Evolutionary conservation across 2,888 invertebrate genomes (phyloP), one percentile per base, ranked within the genome.

Genomic region (Leptinotarsa peninsularis): DNA sequence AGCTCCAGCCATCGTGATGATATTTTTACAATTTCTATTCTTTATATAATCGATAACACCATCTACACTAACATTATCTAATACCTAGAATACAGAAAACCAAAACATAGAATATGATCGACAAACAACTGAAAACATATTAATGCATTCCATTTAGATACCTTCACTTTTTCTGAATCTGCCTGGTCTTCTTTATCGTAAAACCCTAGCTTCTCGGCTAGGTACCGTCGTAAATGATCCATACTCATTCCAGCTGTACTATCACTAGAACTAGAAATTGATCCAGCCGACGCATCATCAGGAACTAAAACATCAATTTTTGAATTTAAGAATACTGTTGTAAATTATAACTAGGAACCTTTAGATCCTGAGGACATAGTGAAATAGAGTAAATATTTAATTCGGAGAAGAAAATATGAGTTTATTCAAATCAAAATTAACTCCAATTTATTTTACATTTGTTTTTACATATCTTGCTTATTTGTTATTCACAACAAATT

Each of bases 1-100:
- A 81, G 98, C 98, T 77, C 98, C 98, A 76, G 97, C 94, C 93
- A 99, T 93, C 0, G 97, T 97, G 74, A 98, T 94, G 73, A 98
- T 93, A 83, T 96, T 96, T 86, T 93, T 93, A 85, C 95, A 95
- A 78, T 93, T 92, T 58, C 92, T 92, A 76, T 91, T 91, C 82
- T 94, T 92, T 80, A 98, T 96, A 88, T 94, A 95, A 72, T 93
- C 91, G 0, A 93, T 93, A 71, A 98, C 89, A 2, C 95, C 96
- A 81, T 95, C 94, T 78, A 97, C 89, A 71, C 91, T 92, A 56
- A 94, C 89, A 83, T 94, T 93, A 49, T 78, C 76, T 58, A 78
- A 33, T 49, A 79, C 72, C 79, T 79, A 67, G 58, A 72, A 74
- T 54, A 33, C 27, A 18, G 67, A 63, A 4, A 58, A 17, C n/a